Base-by-base conservation (phyloP, 2,797 vertebrate genomes). In the Loriculus beryllinus region DNA sequence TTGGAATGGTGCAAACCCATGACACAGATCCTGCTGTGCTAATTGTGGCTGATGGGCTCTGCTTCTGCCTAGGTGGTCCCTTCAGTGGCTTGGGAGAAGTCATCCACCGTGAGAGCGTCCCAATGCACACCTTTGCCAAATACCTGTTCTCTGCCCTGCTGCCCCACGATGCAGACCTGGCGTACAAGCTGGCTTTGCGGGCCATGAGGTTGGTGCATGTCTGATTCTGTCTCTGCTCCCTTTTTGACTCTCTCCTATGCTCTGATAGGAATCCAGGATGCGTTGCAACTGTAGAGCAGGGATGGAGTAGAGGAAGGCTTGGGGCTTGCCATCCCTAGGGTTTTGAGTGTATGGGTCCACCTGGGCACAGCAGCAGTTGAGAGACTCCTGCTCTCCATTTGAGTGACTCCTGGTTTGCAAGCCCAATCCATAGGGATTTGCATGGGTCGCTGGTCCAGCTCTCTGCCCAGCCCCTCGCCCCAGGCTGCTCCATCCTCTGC, bases 51-150 rank as follows among this genome's bases (percentile, higher is more conserved):
- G 92, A 94, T 29, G n/a, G 90, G 86, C 78, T 97, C 87, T 97
- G 96, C 80, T 97, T 68, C 87, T 35, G 25, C 95, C 29, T 95
- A 99, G 99, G 99, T 78, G 99, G 99, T 86, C 99, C 99, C 5
- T 99, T 99, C 98, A 99, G 99, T 4, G 99, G 99, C 51, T 96
- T 99, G 14, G 99, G 99, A 35, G 99, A 99, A 97, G 98, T 99
- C 96, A 99, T 99, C 97, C 99, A 99, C 96, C 98, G 99, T 81
- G 99, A 99, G 96, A 99, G 99, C 1, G 98, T 99, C 52, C 99
- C 99, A 93, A 99, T 99, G 99, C 99, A 99, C 97, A 99, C 99
- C 63, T 99, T 99, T 93, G 99, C 99, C 95, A 99, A 99, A 98
- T 99, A 99, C 98, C 98, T 99, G 89, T 99, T 99, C 98, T 98